Evolutionary conservation across 1,140 invertebrate species (phyloP).

Genomic region (Drosophila auraria): DNA sequence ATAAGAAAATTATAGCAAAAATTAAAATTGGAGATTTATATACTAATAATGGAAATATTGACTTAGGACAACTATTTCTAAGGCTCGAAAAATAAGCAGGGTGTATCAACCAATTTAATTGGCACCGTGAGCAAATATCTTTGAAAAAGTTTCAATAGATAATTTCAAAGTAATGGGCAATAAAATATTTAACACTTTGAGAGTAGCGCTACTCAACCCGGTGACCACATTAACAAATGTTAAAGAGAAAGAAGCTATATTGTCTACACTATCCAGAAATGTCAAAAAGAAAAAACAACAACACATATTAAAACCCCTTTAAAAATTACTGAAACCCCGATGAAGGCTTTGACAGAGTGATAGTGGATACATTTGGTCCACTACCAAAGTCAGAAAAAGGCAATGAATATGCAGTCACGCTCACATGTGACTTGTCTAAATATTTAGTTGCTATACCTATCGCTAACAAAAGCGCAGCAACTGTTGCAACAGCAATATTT

Average conservation of each 20-base stretch:
- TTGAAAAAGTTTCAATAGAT: conserved; percentile 5
- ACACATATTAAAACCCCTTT: too few species aligned
- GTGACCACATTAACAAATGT: not conserved
- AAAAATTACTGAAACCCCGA: too few species aligned
- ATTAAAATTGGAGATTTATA: not conserved
- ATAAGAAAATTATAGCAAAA: not conserved
- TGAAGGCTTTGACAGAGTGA: conserved; percentile 25
- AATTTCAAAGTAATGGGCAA: conserved; percentile 3
- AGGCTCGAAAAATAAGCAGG: not conserved
- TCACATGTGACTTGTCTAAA: too few species aligned
- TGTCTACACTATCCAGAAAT: too few species aligned
- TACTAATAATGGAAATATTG: not conserved
- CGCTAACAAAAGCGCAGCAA: too few species aligned
- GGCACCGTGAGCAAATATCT: conserved; percentile 4
- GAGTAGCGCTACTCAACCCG: conserved; percentile 4
- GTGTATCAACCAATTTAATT: not conserved
- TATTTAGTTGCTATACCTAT: too few species aligned
- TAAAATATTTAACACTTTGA: not conserved
- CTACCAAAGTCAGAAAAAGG: conserved; percentile 29
- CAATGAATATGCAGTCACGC: too few species aligned
- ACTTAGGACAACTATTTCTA: not conserved
- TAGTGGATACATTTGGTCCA: conserved; percentile 40
- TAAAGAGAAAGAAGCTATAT: not conserved
- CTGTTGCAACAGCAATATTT: too few species aligned
- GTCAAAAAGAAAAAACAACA: too few species aligned